Base-by-base conservation (phyloP, 2,113 vertebrate species). In the Rhineura floridana region DNA sequence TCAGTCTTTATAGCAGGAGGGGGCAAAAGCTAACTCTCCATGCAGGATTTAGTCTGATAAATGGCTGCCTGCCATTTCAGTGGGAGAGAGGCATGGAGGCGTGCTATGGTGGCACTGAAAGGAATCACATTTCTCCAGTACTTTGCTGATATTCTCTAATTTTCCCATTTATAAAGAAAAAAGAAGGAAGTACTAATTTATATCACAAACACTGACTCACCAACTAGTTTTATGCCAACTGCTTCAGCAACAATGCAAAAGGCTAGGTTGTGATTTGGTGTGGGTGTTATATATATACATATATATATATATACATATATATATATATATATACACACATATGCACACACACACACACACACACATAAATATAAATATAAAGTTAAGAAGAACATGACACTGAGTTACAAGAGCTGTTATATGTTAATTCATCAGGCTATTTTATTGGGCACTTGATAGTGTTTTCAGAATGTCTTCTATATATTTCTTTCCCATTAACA, bases 401-500 rank as follows among this genome's bases (percentile, higher is more conserved):
- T 89, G 87, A 92, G 78, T 87, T 91, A 83, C 84, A 87, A 84
- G 82, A 94, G 69, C 91, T 88, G 90, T 92, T 94, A 91, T 92
- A 83, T 91, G 90, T 93, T 93, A 91, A 95, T 94, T 93, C 90
- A 23, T 81, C 88, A 73, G 72, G 92, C 92, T 93, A 92, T 93
- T 94, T 95, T 93, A 94, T 90, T 89, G 94, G 94, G 89, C 84
- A 93, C 93, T 94, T 93, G 89, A 92, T 88, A 93, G 84, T 78
- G 89, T 94, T 95, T 91, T 83, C 87, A 93, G 86, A 93, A 94
- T 81, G 83, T 92, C 81, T 92, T 91, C 50, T 75, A 90, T 93
- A 91, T 87, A 90, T 93, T 92, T 95, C 92, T 87, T 0, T 3
- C 89, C 92, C 83, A 91, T 94, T 95, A 94, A 95, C 87, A 92